These are phyloP conservation scores for Apeltes quadracus DNA, from an alignment of 2,113 vertebrate genomes.

Conservation along the genomic window DNA sequence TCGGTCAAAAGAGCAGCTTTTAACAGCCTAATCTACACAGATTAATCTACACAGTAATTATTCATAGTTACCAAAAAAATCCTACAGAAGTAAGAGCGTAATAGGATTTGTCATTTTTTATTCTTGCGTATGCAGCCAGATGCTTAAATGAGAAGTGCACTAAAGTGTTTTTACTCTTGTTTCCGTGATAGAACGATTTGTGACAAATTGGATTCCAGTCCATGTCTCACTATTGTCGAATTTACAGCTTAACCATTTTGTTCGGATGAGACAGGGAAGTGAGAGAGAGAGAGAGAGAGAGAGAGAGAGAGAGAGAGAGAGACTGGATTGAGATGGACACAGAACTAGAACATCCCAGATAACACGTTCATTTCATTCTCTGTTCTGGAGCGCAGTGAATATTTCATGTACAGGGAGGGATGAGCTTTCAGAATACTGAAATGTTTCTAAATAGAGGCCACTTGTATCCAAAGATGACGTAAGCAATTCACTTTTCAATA, in stretches of 20 bases:
- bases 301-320: slow-evolving; percentile 33
- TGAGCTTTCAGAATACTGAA: slow-evolving; percentile 30
- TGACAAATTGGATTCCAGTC: background rate
- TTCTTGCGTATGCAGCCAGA: background rate
- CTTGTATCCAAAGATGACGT: slow-evolving; percentile 5
- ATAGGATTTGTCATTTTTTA: background rate
- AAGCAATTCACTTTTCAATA: background rate
- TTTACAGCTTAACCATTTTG: slow-evolving; percentile 1
- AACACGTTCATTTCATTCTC: slow-evolving; percentile 71
- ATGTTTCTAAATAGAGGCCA: slow-evolving; percentile 18
- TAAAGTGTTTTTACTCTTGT: background rate
- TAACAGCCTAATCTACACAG: slow-evolving; percentile 9
- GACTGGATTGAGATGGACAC: slow-evolving; percentile 41
- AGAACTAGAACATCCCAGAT: slow-evolving; percentile 55
- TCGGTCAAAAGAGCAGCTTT: background rate
- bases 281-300: slow-evolving; percentile 33
- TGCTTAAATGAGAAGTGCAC: background rate
- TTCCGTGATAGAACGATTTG: background rate
- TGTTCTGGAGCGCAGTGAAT: slow-evolving; percentile 58
- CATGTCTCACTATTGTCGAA: slow-evolving; percentile 1
- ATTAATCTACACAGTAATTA: slow-evolving; percentile 5
- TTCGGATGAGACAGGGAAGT: slow-evolving; percentile 19
- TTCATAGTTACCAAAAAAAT: background rate
- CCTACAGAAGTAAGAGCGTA: background rate
- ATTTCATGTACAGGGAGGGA: slow-evolving; percentile 30